Evolutionary conservation across 37 sponge, comb jelly and placozoan species (phyloP).

Genomic region (Chondrosia reniformis): DNA sequence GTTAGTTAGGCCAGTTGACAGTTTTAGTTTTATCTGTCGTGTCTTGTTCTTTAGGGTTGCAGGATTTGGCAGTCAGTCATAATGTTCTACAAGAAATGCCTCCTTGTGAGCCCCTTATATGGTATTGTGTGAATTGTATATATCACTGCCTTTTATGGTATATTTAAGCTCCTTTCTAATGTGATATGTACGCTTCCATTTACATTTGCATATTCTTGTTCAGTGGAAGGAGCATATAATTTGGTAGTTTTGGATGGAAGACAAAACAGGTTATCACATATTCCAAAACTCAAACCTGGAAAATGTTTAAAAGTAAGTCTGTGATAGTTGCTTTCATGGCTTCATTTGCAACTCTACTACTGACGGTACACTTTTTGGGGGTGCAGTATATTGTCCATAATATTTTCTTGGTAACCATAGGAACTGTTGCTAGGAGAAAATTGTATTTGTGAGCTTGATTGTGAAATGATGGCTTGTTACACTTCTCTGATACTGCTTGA

Average conservation of each 20-base stretch:
- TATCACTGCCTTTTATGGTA: background rate
- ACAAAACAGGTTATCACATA: no score
- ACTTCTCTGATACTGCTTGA: constrained; percentile 49
- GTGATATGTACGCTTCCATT: no score
- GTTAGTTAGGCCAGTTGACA: background rate
- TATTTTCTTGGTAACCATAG: constrained; percentile 12
- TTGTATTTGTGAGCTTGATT: constrained; percentile 21
- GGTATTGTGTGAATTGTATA: background rate
- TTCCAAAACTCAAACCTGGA: no score
- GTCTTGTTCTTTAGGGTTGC: constrained; percentile 29
- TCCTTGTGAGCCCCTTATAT: constrained; percentile 21
- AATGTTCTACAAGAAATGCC: constrained; percentile 49
- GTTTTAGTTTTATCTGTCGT: constrained; percentile 15
- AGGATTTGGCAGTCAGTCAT: constrained; percentile 33
- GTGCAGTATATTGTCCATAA: background rate
- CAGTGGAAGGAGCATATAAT: no score
- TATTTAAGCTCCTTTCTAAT: no score
- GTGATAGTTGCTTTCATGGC: no score
- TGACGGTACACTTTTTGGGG: background rate
- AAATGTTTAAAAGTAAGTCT: no score
- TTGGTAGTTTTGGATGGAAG: no score
- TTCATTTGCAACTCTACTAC: no score
- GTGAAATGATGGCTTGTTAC: constrained; percentile 12
- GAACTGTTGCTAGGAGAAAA: constrained; percentile 63
- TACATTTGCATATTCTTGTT: no score